Conservation (phyloP, 2,113 vertebrate genomes). For the Pseudolaguvia tuberculata region DNA sequence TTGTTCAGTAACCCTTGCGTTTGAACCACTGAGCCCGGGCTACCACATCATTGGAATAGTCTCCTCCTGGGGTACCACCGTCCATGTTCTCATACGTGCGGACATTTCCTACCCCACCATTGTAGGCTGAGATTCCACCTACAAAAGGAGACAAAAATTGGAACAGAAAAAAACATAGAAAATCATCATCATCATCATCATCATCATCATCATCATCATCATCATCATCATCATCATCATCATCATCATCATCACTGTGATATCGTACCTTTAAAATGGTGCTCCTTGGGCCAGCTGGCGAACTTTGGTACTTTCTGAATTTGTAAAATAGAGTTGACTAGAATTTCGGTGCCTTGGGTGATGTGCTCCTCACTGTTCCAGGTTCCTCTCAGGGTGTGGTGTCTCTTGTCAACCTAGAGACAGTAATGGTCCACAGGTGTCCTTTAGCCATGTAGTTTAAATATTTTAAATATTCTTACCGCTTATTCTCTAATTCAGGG, state of each 20-base stretch:
- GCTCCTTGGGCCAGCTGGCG: conserved; percentile 59
- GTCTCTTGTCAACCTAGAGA: conserved; percentile 11
- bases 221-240: no score
- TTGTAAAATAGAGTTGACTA: conserved; percentile 49
- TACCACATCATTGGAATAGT: conserved; percentile 69
- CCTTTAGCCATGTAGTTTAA: no score
- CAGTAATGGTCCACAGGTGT: background rate
- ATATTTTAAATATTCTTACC: no score
- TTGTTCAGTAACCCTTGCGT: conserved; percentile 58
- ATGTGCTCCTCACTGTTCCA: conserved; percentile 71
- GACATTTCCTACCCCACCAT: conserved; percentile 43
- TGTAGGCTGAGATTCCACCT: conserved; percentile 65
- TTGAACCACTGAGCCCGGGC: conserved; percentile 61
- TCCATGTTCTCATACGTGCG: conserved; percentile 46
- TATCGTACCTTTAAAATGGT: conserved; percentile 69
- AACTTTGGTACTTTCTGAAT: conserved; percentile 59
- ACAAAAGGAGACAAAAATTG: conserved; percentile 17
- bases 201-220: no score
- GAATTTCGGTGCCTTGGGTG: conserved; percentile 63
- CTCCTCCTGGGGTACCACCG: conserved; percentile 50
- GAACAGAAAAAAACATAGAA: no score
- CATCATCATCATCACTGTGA: background rate
- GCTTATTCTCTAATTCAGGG: no score
- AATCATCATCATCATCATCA: no score
- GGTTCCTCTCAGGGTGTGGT: conserved; percentile 35